Conservation (phyloP, 2,113 vertebrate genomes). For the Gymnogyps californianus region DNA sequence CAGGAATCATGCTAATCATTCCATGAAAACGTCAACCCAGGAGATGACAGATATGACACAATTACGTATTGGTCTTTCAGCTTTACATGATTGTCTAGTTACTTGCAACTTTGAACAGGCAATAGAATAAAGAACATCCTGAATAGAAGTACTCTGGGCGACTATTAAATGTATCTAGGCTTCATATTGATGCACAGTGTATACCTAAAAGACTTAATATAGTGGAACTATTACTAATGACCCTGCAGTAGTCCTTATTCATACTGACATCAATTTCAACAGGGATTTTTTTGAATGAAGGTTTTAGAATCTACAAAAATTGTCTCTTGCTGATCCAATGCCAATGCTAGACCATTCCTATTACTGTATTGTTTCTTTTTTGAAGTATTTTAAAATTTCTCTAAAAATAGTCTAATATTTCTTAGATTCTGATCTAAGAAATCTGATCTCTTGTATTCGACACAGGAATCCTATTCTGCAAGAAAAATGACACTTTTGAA, state of each 20-base stretch:
- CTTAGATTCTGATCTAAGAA: background rate
- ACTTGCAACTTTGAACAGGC: background rate
- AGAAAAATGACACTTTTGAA: background rate
- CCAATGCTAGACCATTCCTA: background rate
- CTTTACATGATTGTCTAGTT: background rate
- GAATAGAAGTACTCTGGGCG: background rate
- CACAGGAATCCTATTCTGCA: background rate
- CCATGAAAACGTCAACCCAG: background rate
- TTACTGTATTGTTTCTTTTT: background rate
- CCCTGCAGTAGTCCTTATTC: background rate
- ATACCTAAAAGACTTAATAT: background rate
- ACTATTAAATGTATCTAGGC: background rate
- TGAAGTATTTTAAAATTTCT: background rate
- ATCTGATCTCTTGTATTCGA: background rate
- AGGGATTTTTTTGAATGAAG: background rate
- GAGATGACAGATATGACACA: background rate
- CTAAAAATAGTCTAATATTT: background rate
- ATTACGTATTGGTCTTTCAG: background rate
- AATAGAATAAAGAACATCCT: background rate
- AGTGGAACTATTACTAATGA: background rate
- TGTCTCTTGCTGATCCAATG: background rate
- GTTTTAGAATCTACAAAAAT: background rate
- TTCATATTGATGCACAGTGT: rapidly evolving
- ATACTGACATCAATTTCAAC: background rate
- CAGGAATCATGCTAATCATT: background rate